Conservation (phyloP, 2,113 vertebrate genomes). For the Rafetus swinhoei region DNA sequence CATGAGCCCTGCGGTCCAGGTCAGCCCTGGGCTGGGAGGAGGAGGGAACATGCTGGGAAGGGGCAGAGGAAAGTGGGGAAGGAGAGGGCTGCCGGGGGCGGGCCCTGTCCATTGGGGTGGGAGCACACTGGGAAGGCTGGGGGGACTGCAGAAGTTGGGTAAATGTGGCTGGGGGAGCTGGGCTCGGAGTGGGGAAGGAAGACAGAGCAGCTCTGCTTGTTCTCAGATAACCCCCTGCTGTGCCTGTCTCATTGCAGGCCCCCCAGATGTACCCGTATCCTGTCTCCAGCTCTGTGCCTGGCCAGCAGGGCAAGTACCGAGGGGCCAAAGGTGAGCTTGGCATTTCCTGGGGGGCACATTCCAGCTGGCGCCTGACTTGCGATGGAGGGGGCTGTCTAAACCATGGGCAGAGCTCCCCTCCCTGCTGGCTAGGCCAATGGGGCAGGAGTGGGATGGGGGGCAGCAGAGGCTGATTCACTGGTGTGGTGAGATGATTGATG, state of each 20-base stretch:
- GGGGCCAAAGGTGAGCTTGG: conserved; percentile 85
- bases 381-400: rapidly evolving
- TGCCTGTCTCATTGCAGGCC: conserved; percentile 69
- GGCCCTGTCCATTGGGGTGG: not conserved
- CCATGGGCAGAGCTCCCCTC: not conserved
- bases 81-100: too few relatives aligned
- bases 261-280: conserved; percentile 91
- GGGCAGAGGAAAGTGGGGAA: not conserved
- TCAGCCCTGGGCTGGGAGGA: not conserved
- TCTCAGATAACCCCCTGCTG: rapidly evolving
- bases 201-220: not conserved
- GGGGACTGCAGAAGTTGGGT: not conserved
- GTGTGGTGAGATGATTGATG: not conserved
- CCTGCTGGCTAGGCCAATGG: not conserved
- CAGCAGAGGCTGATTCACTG: not conserved
- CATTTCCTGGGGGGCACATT: not conserved
- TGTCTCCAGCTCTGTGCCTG: conserved; percentile 83
- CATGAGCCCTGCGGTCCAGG: conserved; percentile 85
- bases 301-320: conserved; percentile 89
- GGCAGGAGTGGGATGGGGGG: not conserved
- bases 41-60: not conserved
- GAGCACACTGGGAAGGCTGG: not conserved
- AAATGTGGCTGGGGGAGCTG: not conserved
- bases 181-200: too few relatives aligned
- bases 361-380: not conserved